A percentile compares a stretch with the other conserved stretches of the same genome.
These are phyloP conservation scores for Seriola dumerili DNA, from an alignment of 2,113 vertebrate species.

Conservation along the genomic window DNA sequence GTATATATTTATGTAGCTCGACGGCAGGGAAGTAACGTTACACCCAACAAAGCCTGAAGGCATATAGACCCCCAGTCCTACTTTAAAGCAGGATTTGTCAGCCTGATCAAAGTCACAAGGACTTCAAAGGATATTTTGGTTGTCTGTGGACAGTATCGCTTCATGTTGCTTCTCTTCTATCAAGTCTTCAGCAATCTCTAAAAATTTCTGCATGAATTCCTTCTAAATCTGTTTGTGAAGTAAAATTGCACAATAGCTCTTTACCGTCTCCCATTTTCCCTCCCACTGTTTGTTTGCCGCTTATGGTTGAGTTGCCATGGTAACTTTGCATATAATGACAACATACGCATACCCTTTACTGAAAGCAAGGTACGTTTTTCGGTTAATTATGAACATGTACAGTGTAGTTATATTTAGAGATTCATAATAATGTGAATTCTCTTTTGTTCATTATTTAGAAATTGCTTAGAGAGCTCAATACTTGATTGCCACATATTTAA, in stretches of 20 bases:
- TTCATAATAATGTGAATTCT: constrained; percentile 25
- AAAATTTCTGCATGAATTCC: constrained; percentile 52
- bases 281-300: constrained; percentile 32
- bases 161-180: constrained; percentile 49
- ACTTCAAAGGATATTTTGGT: constrained; percentile 71
- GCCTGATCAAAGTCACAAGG: constrained; percentile 74
- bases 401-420: constrained; percentile 16
- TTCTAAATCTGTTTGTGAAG: constrained; percentile 36
- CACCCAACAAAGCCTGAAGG: constrained; percentile 66
- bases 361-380: constrained; percentile 2
- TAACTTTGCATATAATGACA: constrained; percentile 23
- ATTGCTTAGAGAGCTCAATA: constrained; percentile 28
- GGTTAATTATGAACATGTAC: constrained; percentile 3
- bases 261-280: not conserved
- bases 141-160: constrained; percentile 63
- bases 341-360: not conserved
- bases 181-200: constrained; percentile 35
- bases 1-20: constrained; percentile 49
- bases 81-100: constrained; percentile 76
- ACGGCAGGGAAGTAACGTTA: constrained; percentile 39
- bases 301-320: not conserved
- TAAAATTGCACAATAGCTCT: constrained; percentile 24
- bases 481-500: constrained; percentile 51
- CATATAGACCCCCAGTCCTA: constrained; percentile 45
- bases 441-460: constrained; percentile 35